These are phyloP conservation scores for Mycogona germanica DNA, from an alignment of 2,888 invertebrate species.

Conservation along the genomic window DNA sequence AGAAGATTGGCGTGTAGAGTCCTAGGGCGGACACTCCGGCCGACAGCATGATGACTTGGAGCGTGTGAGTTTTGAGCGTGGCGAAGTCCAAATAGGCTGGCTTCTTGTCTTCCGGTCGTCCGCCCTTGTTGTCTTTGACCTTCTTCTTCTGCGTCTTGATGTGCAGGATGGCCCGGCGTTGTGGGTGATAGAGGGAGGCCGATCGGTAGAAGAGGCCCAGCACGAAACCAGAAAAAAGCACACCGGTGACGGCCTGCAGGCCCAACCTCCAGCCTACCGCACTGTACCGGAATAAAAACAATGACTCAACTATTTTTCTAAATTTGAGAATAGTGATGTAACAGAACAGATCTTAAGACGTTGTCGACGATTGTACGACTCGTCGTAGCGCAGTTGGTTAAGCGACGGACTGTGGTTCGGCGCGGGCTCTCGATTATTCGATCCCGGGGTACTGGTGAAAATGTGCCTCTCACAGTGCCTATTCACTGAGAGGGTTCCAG, in stretches of 20 bases:
- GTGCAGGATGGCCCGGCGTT: conserved; percentile 71
- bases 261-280: conserved; percentile 70
- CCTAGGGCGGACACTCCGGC: conserved; percentile 70
- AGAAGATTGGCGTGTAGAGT: conserved; percentile 72
- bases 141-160: conserved; percentile 66
- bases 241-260: conserved; percentile 72
- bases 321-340: neutral
- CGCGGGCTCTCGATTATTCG: too few species aligned
- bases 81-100: conserved; percentile 78
- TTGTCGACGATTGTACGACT: neutral
- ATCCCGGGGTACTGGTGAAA: too few species aligned
- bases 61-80: conserved; percentile 69
- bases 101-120: conserved; percentile 49
- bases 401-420: too few species aligned
- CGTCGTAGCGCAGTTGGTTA: too few species aligned
- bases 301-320: neutral
- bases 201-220: conserved; percentile 78
- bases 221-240: conserved; percentile 67
- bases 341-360: neutral
- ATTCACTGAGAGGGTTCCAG: neutral
- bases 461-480: too few species aligned
- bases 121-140: conserved; percentile 46
- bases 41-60: conserved; percentile 65
- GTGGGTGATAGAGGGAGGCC: conserved; percentile 76
- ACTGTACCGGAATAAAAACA: conserved; percentile 42